A percentile compares a stretch with the other conserved stretches of the same genome.
Conservation (phyloP, 1,140 invertebrate species). For the Drosophila micromelanica region DNA sequence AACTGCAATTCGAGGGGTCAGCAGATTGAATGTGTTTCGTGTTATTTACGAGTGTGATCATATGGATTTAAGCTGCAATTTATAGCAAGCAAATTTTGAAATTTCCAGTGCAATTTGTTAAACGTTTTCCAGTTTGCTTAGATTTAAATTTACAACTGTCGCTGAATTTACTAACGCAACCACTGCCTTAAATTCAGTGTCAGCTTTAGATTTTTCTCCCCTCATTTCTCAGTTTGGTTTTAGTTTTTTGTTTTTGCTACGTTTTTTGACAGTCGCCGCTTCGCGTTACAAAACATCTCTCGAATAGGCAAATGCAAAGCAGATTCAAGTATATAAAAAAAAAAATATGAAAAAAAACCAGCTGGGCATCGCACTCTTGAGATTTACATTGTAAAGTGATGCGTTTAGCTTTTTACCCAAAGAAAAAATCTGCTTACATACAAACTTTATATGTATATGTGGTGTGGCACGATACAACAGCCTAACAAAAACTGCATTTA, state of each 20-base stretch:
- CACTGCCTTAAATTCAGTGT: conserved; percentile 2
- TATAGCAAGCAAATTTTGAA: conserved; percentile 22
- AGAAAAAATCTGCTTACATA: background rate
- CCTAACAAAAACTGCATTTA: conserved; percentile 75
- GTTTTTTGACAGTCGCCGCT: conserved; percentile 52
- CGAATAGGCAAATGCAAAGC: conserved; percentile 53
- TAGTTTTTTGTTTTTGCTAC: background rate
- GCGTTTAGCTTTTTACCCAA: conserved; percentile 36
- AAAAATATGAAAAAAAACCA: conserved; percentile 51
- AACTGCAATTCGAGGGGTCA: background rate
- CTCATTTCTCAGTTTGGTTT: conserved; percentile 20
- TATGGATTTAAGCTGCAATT: conserved; percentile 21
- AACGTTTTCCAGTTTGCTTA: too few relatives aligned
- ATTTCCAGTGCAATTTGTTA: too few relatives aligned
- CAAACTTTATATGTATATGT: conserved; percentile 11
- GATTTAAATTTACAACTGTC: background rate
- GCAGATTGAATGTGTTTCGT: background rate
- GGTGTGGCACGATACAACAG: conserved; percentile 17
- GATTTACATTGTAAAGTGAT: conserved; percentile 83
- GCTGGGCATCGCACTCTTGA: conserved; percentile 75
- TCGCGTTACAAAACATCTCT: conserved; percentile 64
- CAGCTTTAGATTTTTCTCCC: conserved; percentile 11
- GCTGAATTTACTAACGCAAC: background rate
- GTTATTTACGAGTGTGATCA: conserved; percentile 35
- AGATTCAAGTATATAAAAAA: conserved; percentile 45